Percentiles rank a stretch among this genome's conserved stretches.
These are phyloP conservation scores for Bothrops jararaca DNA, from an alignment of 2,113 vertebrate species.

Conservation along the genomic window DNA sequence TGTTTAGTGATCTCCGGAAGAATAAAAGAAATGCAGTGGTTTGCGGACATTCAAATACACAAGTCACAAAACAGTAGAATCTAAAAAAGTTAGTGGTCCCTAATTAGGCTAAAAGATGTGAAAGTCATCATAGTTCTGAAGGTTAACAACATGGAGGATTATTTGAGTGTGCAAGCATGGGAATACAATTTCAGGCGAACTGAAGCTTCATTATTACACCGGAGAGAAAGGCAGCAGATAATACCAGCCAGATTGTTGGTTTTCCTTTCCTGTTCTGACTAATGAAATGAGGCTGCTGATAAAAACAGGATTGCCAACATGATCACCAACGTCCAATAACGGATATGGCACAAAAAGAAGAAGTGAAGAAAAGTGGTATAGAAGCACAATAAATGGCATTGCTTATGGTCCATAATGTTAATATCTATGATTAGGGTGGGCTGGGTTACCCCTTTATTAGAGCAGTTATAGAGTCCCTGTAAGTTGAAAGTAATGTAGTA, in stretches of 20 bases:
- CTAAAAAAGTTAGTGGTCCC: neutral
- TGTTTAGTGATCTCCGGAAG: neutral
- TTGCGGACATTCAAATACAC: neutral
- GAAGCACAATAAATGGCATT: neutral
- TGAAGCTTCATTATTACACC: neutral
- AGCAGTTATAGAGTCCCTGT: neutral
- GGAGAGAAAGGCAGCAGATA: neutral
- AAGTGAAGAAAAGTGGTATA: neutral
- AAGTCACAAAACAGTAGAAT: neutral
- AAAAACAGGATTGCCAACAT: too few species aligned
- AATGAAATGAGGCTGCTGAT: too few species aligned
- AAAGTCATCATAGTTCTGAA: neutral
- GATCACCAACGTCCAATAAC: too few species aligned
- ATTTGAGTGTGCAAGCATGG: neutral
- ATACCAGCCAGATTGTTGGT: neutral
- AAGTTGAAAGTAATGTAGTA: neutral
- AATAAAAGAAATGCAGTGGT: neutral
- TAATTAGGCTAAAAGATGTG: neutral
- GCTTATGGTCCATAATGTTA: neutral
- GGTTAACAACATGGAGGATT: neutral
- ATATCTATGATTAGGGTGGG: neutral
- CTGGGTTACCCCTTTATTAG: neutral
- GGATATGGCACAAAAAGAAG: too few species aligned
- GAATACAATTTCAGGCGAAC: neutral
- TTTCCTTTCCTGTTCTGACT: neutral